These are phyloP conservation scores for Pavo muticus DNA, from an alignment of 2,113 vertebrate genomes.

Conservation along the genomic window DNA sequence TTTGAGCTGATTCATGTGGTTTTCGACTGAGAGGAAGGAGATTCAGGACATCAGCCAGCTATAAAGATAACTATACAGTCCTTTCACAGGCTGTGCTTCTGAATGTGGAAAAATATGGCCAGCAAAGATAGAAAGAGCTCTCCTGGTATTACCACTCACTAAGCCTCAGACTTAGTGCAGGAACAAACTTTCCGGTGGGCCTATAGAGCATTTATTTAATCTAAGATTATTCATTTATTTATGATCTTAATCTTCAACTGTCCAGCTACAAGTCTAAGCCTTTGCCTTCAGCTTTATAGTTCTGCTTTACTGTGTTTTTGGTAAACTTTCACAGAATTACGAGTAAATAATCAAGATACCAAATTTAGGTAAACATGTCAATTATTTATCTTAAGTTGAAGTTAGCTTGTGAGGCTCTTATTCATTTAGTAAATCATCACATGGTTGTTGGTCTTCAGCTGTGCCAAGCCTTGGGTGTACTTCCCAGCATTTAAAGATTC, in stretches of 20 bases:
- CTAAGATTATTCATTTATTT: background rate
- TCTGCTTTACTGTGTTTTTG: background rate
- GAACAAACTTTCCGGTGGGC: background rate
- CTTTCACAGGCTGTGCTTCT: background rate
- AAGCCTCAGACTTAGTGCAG: background rate
- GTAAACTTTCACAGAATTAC: background rate
- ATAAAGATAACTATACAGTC: background rate
- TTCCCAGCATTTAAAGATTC: background rate
- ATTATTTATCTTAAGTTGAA: background rate
- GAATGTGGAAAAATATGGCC: background rate
- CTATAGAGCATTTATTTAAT: background rate
- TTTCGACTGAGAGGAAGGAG: accelerated
- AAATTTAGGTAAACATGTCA: background rate
- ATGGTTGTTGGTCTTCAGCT: background rate
- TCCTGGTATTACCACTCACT: background rate
- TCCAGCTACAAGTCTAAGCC: background rate
- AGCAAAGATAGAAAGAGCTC: background rate
- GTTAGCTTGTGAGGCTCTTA: background rate
- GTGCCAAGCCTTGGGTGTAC: background rate
- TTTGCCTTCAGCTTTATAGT: background rate
- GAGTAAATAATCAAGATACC: background rate
- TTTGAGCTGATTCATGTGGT: accelerated
- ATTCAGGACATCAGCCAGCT: background rate
- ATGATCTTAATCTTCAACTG: background rate
- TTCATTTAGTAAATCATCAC: background rate